Evolutionary conservation across 2,797 vertebrate genomes (phyloP).

Genomic region (Acanthurus leucopareius): DNA sequence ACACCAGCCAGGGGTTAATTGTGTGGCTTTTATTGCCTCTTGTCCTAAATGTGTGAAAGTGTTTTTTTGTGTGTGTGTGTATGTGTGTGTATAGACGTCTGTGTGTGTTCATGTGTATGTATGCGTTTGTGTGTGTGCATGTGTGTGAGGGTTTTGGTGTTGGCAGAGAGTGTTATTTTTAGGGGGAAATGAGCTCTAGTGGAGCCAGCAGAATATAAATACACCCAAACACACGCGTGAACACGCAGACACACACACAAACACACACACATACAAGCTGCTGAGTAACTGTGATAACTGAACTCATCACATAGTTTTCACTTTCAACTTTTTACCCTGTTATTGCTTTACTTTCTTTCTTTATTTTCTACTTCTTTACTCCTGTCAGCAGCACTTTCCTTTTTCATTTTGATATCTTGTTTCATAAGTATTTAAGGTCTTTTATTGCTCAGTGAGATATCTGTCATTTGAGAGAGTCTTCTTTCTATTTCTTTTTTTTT

Average conservation of each 20-base stretch:
- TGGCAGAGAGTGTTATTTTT: slow-evolving; percentile 82
- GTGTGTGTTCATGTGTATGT: slow-evolving; percentile 30
- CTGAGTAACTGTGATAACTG: slow-evolving; percentile 51
- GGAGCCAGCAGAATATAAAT: slow-evolving; percentile 83
- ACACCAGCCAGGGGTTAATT: slow-evolving; percentile 68
- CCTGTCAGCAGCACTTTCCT: background rate
- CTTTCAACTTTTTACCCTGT: slow-evolving; percentile 13
- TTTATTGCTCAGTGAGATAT: background rate
- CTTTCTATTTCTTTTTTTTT: background rate
- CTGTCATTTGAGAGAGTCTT: background rate
- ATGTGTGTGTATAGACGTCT: slow-evolving; percentile 31
- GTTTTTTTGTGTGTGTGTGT: slow-evolving; percentile 11
- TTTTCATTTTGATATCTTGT: background rate
- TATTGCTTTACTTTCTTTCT: background rate
- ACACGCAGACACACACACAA: slow-evolving; percentile 44
- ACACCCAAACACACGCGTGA: slow-evolving; percentile 60
- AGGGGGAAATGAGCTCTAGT: slow-evolving; percentile 81
- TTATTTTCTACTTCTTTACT: too few species aligned
- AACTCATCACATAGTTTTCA: slow-evolving; percentile 47
- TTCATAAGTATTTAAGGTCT: background rate
- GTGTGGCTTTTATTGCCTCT: slow-evolving; percentile 69
- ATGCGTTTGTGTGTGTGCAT: too few species aligned
- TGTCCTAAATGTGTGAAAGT: slow-evolving; percentile 64
- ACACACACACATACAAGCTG: slow-evolving; percentile 43
- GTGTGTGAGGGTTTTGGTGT: slow-evolving; percentile 70